Evolutionary conservation across 2,888 invertebrate species (phyloP), one percentile per base, ranked within the genome.

Genomic region (Tyria jacobaeae): DNA sequence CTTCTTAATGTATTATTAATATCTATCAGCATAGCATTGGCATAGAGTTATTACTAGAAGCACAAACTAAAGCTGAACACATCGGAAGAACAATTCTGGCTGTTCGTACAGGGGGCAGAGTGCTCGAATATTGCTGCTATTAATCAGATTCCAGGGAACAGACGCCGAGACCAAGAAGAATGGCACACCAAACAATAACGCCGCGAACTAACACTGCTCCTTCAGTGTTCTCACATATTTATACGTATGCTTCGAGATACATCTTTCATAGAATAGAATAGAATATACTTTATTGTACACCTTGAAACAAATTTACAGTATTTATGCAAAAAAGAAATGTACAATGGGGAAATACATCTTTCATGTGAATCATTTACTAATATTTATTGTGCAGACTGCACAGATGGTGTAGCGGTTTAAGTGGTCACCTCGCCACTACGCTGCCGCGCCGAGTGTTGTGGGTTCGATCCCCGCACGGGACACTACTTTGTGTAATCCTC

Each of bases 111-210:
- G 67, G 73, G n/a, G 71, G 75, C 76, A 76, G 81, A 81, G 81
- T 76, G 83, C 86, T 71, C 84, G 83, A 89, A 89, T 90, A 91
- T 90, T 90, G 81, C 88, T 77, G 87, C 87, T 87, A 91, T 92
- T 91, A 90, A 91, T 92, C 89, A 89, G 89, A 82, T 88, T 87
- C 83, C 81, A 56, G 68, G 59, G 62, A 68, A 52, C 63, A 63
- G 83, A 75, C 72, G 58, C 47, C 54, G 69, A 66, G 78, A 78
- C 78, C 73, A 76, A 80, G 86, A 89, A 89, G 86, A 89, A 90
- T 87, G 83, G 85, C 79, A 80, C 81, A 76, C 83, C 82, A 83
- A 88, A 88, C 87, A 87, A 88, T 85, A 88, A 85, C 81, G 68
- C 66, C 70, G 64, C 70, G 68, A 78, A 68, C 70, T 68, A 57